Evolutionary conservation across 2,797 vertebrate genomes (phyloP), one percentile per base, ranked within the genome.

Genomic region (Discoglossus pictus): DNA sequence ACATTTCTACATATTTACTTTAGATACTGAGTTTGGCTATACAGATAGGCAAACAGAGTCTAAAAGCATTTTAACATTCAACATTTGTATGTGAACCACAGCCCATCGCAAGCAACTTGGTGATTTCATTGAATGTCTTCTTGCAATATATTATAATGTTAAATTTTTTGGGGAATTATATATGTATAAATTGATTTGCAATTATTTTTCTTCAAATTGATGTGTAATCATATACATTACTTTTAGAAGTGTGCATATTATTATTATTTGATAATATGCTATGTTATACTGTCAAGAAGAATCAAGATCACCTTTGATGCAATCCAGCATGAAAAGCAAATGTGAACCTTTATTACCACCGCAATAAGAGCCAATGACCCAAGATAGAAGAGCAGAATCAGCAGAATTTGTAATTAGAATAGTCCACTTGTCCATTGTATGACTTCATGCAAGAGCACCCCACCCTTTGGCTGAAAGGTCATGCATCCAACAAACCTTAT

Each of bases 401-500:
- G 82, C 78, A 75, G 73, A n/a, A 0, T 52, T 81, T 78, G 72
- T 78, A 77, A 80, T 82, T 75, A 43, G 78, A 82, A 79, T 62
- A 81, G 50, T 76, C 65, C 75, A 8, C 74, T 72, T 75, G 76
- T 61, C 71, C 77, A 36, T 47, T 65, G 27, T 20, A 77, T 47
- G 73, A 68, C 72, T 74, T 73, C 88, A 90, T 89, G 88, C 89
- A 89, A 72, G 61, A 64, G 46, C 40, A 71, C 74, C 78, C 78
- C 82, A 77, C 77, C 84, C 80, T 78, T 80, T 24, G 80, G 72
- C 60, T 76, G 56, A 82, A 80, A 80, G 73, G 24, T 73, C 89
- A 91, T 89, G 88, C 88, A 86, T 80, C 75, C 63, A 76, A 66
- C 65, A 79, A 82, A 86, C 80, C 70, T 61, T 81, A 44, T 73